Base-by-base conservation (phyloP, 1,140 invertebrate species). In the Drosophila tani region DNA sequence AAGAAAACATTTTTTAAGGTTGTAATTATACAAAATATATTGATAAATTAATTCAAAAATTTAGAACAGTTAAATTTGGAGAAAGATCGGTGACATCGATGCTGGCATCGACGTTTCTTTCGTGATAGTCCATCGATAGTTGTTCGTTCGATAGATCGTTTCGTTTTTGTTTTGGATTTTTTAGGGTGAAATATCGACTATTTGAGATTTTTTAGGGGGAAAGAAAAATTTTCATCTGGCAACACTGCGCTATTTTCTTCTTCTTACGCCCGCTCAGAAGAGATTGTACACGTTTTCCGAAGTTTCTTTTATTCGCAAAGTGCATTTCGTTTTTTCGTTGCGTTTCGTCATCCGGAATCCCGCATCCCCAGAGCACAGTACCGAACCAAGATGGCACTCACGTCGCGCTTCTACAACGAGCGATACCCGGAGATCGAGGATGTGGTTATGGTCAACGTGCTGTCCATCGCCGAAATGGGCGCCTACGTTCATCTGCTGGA, bases 361-460 rank as follows among this genome's bases (percentile, higher is more conserved):
- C 17, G 7, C 27, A 56, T 45, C 29, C 50, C 27, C 43, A 29
- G n/a, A 63, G 41, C 15, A 38, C 27, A 60, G 47, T n/a, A 64
- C 32, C 11, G 45, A 53, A 24, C 15, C 29, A 90, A 65, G 32
- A 99, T 99, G 98, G 97, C 97, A 81, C 94, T 99, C 17, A 96
- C 97, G 49, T 99, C 99, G 96, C 95, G 99, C 91, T 99, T 98
- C 95, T 99, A 99, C 93, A 96, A 97, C 85, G 97, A 99, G 93
- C 98, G 97, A 91, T 99, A 99, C 94, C 99, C 99, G 0, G 99
- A 99, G 93, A 87, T 99, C 38, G 99, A 99, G 87, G 99, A 99
- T 96, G 98, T 99, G 35, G 99, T 99, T 12, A 99, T 99, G 98
- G 99, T 99, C 5, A 99, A 99, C 93, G 99, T 99, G 2, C 95